phyloP scores from a whole-genome alignment of 2,888 invertebrate species.

The Agrotis ipsilon region DNA sequence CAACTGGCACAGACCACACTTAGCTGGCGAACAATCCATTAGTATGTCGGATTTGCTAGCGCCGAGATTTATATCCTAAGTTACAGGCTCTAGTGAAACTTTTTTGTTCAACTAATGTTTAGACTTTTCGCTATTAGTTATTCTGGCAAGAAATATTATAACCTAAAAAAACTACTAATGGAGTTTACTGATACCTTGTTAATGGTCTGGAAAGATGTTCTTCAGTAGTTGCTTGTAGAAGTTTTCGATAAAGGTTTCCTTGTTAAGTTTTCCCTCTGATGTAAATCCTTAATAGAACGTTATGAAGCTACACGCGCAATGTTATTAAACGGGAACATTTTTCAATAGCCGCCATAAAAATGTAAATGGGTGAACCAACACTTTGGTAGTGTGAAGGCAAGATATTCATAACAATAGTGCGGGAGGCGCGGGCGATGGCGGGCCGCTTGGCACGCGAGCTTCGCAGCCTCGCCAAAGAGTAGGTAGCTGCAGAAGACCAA shows the following conservation, averaged over 20 bases:
- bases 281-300: slow-evolving; percentile 34
- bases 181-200: slow-evolving; percentile 17
- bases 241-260: slow-evolving; percentile 9
- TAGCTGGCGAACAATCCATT: slow-evolving; percentile 84
- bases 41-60: slow-evolving; percentile 81
- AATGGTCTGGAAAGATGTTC: slow-evolving; percentile 12
- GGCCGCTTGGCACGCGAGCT: slow-evolving; percentile 63
- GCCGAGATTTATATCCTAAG: slow-evolving; percentile 76
- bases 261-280: neutral
- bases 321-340: slow-evolving; percentile 53
- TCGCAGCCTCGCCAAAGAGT: slow-evolving; percentile 57
- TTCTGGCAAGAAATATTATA: slow-evolving; percentile 14
- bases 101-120: slow-evolving; percentile 62
- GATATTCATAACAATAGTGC: slow-evolving; percentile 69
- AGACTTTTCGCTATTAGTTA: slow-evolving; percentile 50
- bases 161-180: slow-evolving; percentile 18
- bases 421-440: slow-evolving; percentile 36
- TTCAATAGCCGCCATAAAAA: slow-evolving; percentile 64
- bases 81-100: slow-evolving; percentile 68
- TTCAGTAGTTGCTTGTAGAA: neutral
- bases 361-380: slow-evolving; percentile 64
- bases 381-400: slow-evolving; percentile 60
- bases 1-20: slow-evolving; percentile 82
- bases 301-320: slow-evolving; percentile 43
- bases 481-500: neutral